phyloP scores from a whole-genome alignment of 2,113 vertebrate genomes.

The Corapipo altera region DNA sequence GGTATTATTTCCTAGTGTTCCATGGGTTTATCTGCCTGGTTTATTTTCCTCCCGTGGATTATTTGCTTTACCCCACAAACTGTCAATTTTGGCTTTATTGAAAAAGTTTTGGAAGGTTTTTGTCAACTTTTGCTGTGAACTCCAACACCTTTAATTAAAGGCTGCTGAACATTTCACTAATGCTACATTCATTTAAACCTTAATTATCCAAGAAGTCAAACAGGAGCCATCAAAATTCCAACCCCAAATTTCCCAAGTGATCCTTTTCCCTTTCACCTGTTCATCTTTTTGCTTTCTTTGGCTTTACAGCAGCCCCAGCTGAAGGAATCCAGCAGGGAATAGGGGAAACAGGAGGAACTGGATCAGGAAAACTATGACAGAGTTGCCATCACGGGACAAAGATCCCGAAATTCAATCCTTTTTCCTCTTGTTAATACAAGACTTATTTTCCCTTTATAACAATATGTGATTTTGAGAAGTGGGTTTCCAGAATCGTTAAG shows the following conservation, averaged over 20 bases:
- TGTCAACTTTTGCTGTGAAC: neutral
- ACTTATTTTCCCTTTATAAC: neutral
- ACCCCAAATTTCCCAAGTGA: neutral
- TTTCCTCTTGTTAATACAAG: neutral
- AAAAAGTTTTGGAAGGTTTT: neutral
- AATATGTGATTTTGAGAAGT: neutral
- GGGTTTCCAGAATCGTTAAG: neutral
- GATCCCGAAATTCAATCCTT: neutral
- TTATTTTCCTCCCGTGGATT: neutral
- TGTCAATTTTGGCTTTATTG: neutral
- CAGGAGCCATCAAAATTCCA: neutral
- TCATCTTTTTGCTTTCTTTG: neutral
- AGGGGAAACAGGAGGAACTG: neutral
- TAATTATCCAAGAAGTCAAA: neutral
- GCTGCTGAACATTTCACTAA: neutral
- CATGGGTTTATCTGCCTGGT: neutral
- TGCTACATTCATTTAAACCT: neutral
- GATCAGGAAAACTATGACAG: neutral
- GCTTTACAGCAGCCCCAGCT: neutral
- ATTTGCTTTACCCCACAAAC: neutral
- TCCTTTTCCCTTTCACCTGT: neutral
- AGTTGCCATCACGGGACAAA: neutral
- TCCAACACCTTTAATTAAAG: neutral
- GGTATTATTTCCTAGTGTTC: neutral
- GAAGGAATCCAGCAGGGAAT: neutral